A percentile compares a stretch with the other conserved stretches of the same genome.
phyloP scores from a whole-genome alignment of 2,113 vertebrate genomes.

The Clinocottus analis region DNA sequence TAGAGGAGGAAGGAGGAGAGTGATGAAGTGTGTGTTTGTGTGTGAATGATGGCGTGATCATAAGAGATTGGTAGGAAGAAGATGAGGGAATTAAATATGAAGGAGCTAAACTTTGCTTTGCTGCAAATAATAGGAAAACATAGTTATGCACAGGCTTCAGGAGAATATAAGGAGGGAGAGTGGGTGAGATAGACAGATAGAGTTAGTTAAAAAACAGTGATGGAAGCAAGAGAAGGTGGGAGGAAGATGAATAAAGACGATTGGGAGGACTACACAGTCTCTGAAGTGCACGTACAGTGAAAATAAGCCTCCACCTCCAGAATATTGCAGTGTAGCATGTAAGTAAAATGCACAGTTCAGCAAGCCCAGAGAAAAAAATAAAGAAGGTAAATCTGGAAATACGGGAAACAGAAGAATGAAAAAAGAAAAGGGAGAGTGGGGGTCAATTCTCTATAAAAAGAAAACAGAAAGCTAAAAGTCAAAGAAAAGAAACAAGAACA shows the following conservation, averaged over 20 bases:
- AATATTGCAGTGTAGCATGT: conserved; percentile 65
- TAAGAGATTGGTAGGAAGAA: conserved; percentile 40
- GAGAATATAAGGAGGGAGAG: conserved; percentile 35
- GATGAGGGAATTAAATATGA: conserved; percentile 77
- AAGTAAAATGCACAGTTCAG: conserved; percentile 75
- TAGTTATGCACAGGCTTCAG: conserved; percentile 44
- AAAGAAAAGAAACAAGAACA: conserved; percentile 35
- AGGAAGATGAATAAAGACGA: conserved; percentile 53
- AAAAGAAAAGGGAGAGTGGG: not conserved
- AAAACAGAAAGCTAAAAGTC: conserved; percentile 44
- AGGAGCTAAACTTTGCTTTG: conserved; percentile 62
- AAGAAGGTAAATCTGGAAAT: conserved; percentile 55
- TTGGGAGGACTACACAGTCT: conserved; percentile 39
- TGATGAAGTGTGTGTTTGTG: conserved; percentile 20
- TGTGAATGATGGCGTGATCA: conserved; percentile 34
- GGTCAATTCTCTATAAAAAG: conserved; percentile 44
- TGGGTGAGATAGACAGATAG: not conserved
- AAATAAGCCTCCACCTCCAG: conserved; percentile 65
- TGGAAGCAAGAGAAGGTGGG: conserved; percentile 34
- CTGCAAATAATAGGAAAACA: conserved; percentile 47
- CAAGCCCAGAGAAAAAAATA: conserved; percentile 49
- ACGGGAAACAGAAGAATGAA: not conserved
- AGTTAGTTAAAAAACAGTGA: conserved; percentile 34
- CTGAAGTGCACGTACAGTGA: conserved; percentile 56
- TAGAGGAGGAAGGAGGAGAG: conserved; percentile 29